Evolutionary conservation across 2,113 vertebrate genomes (phyloP), one percentile per base, ranked within the genome.

Genomic region (Monarcha castaneiventris): DNA sequence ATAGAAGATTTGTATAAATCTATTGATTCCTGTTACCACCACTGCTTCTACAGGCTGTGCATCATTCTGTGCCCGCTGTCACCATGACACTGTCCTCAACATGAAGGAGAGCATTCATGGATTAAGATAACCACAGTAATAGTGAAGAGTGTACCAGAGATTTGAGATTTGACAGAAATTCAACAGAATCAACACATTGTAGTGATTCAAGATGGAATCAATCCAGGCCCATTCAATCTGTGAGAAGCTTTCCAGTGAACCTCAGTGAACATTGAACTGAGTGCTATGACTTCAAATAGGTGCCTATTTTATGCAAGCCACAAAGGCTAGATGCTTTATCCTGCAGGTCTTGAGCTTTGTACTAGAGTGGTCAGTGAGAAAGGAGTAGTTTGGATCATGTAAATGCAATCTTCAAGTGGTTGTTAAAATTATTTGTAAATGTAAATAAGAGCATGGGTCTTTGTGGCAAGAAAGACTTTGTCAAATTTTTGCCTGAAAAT

Each of bases 391-490:
- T 32, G 18, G 15, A 18, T 39, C 3, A 37, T 1, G 6, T 7
- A 33, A 10, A 13, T n/a, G 7, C 1, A 49, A 23, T 41, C 11
- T 35, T 11, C 2, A 58, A 68, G 37, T 59, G 7, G 10, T 27
- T 46, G 13, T 35, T 56, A 51, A 19, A 15, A 66, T 35, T 66
- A 16, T 43, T 54, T 11, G 3, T 25, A n/a, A 67, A 52, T 21
- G 2, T n/a, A 56, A 62, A 46, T 41, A 35, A 61, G 0, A 39
- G 0, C 3, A 39, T 46, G 25, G 21, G 2, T 27, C 16, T 35
- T 58, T 87, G 4, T 25, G 33, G 51, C 4, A 66, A 64, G 9
- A 80, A 54, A 30, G 1, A 6, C 1, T 4, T 37, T 78, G 73
- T 69, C 18, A 61, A 6, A 27, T 29, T 63, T 83, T 54, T 84